These are phyloP conservation scores for Pinna nobilis DNA, from an alignment of 1,140 invertebrate genomes.

Conservation along the genomic window DNA sequence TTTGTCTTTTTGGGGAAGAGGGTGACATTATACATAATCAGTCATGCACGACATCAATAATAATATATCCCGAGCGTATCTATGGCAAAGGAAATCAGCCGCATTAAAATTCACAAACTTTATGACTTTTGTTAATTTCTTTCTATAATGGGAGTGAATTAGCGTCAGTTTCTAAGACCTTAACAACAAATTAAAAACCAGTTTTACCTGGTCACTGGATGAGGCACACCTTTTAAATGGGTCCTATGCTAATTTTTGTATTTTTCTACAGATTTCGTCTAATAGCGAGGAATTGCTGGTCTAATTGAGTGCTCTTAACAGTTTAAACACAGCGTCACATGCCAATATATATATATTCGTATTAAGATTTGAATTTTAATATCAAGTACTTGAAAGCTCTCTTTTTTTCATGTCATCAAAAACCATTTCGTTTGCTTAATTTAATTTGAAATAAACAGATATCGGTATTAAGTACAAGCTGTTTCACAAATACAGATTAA, in stretches of 20 bases:
- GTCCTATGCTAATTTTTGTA: constrained; percentile 21
- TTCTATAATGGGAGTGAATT: constrained; percentile 38
- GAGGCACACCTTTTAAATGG: constrained; percentile 16
- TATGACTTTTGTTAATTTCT: constrained; percentile 42
- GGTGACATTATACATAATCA: constrained; percentile 6
- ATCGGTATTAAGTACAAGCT: constrained; percentile 23
- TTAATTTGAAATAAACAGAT: constrained; percentile 27
- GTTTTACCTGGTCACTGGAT: constrained; percentile 16
- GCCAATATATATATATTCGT: no score
- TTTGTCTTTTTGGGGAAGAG: constrained; percentile 17
- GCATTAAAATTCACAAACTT: constrained; percentile 40
- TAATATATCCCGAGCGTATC: constrained; percentile 16
- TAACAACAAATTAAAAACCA: constrained; percentile 25
- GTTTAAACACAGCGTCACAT: constrained; percentile 10
- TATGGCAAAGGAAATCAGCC: constrained; percentile 24
- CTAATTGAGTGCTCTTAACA: constrained; percentile 18
- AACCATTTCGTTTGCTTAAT: constrained; percentile 17
- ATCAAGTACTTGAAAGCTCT: constrained; percentile 1
- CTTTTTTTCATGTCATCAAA: no score
- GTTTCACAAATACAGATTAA: constrained; percentile 23
- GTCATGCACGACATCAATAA: constrained; percentile 11
- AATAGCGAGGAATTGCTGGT: constrained; percentile 6
- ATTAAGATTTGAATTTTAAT: background rate
- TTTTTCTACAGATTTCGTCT: constrained; percentile 8
- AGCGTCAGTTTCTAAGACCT: background rate